Percentiles rank a stretch among this genome's conserved stretches.
phyloP scores from a whole-genome alignment of 2,113 vertebrate genomes.

The Thunnus thynnus region DNA sequence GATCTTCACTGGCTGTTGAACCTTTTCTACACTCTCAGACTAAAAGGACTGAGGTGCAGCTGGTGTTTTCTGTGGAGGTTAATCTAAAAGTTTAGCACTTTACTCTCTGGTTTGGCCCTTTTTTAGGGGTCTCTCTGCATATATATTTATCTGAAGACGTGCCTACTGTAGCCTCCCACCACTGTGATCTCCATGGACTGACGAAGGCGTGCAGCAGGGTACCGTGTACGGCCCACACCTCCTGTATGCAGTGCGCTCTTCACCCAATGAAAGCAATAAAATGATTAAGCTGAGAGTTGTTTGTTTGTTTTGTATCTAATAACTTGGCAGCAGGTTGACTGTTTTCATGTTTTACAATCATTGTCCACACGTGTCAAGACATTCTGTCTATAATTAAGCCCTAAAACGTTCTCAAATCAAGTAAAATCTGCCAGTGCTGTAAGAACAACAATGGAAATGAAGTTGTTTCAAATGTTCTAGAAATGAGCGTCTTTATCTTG shows the following conservation, averaged over 20 bases:
- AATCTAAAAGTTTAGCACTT: slow-evolving; percentile 29
- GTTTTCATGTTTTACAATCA: too few relatives aligned
- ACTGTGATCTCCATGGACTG: slow-evolving; percentile 22
- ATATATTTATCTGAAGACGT: slow-evolving; percentile 30
- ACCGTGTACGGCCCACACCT: not conserved
- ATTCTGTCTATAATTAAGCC: too few relatives aligned
- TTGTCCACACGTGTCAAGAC: too few relatives aligned
- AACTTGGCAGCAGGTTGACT: not conserved
- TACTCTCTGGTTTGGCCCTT: slow-evolving; percentile 21
- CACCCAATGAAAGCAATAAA: slow-evolving; percentile 59
- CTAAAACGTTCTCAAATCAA: too few relatives aligned
- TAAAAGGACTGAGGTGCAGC: slow-evolving; percentile 7
- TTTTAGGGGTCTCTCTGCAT: not conserved
- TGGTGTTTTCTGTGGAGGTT: slow-evolving; percentile 20
- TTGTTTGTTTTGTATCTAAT: not conserved
- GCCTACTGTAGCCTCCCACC: slow-evolving; percentile 36
- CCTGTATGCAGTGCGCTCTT: slow-evolving; percentile 23
- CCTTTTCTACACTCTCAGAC: not conserved
- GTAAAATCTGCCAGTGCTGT: too few relatives aligned
- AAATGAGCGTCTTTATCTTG: too few relatives aligned
- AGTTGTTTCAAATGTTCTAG: too few relatives aligned
- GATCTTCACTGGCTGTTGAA: not conserved
- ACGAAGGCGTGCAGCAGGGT: not conserved
- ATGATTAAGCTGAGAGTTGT: not conserved
- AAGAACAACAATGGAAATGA: too few relatives aligned